phyloP scores from a whole-genome alignment of 2,797 vertebrate genomes.

The Hydrolagus colliei region DNA sequence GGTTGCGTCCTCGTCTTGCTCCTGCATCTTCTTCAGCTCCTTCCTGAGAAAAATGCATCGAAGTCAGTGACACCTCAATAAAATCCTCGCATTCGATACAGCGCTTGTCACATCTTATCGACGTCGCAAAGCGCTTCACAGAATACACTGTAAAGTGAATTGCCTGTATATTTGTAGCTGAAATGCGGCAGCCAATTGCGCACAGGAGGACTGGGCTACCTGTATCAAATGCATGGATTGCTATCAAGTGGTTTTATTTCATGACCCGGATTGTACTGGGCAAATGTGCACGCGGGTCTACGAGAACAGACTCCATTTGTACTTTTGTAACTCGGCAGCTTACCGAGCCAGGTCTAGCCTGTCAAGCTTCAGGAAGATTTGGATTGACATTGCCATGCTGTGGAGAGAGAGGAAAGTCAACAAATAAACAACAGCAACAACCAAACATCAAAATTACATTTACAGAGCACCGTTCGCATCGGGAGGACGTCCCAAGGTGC shows the following conservation, averaged over 20 bases:
- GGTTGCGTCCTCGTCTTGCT: slow-evolving; percentile 89
- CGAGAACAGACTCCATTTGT: not conserved
- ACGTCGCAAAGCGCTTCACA: too few relatives aligned
- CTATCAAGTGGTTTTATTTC: not conserved
- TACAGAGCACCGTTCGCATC: too few relatives aligned
- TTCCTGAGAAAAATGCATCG: slow-evolving; percentile 60
- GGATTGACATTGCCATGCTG: slow-evolving; percentile 86
- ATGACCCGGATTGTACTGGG: too few relatives aligned
- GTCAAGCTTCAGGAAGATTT: slow-evolving; percentile 83
- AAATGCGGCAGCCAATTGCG: too few relatives aligned
- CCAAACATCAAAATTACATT: too few relatives aligned
- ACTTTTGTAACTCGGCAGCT: slow-evolving; percentile 1
- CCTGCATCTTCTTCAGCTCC: slow-evolving; percentile 95
- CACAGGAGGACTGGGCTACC: too few relatives aligned
- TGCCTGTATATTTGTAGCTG: too few relatives aligned
- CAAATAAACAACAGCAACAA: not conserved
- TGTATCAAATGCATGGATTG: too few relatives aligned
- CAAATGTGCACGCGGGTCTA: not conserved
- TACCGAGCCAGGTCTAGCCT: slow-evolving; percentile 88
- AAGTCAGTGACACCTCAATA: fast-evolving
- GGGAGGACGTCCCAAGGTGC: too few relatives aligned
- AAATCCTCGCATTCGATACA: too few relatives aligned
- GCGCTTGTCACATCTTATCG: too few relatives aligned
- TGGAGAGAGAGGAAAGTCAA: not conserved
- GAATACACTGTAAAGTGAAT: too few relatives aligned